These are phyloP conservation scores for Allygus modestus DNA, from an alignment of 2,888 invertebrate species.

Conservation along the genomic window DNA sequence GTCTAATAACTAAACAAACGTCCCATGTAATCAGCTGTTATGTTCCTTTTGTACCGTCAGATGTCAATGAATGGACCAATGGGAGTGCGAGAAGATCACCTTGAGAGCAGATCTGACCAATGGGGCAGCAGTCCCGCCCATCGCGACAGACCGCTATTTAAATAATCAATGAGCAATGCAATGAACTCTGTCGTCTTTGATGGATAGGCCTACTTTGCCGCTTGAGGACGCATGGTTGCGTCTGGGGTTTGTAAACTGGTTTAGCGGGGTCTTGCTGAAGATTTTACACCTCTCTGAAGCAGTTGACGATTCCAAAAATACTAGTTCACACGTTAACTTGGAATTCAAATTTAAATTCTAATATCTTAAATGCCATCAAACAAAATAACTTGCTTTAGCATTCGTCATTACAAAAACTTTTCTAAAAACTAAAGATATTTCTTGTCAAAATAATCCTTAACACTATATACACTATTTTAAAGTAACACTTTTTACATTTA, in stretches of 20 bases:
- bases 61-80: conserved; percentile 55
- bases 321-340: background rate
- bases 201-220: conserved; percentile 45
- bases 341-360: background rate
- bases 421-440: no score
- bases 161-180: conserved; percentile 63
- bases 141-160: conserved; percentile 59
- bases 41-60: conserved; percentile 25
- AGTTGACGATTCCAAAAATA: background rate
- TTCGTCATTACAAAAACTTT: no score
- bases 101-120: conserved; percentile 57
- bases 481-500: no score
- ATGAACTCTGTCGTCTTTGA: conserved; percentile 60
- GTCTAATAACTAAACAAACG: conserved; percentile 42
- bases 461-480: no score
- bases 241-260: conserved; percentile 22
- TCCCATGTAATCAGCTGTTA: conserved; percentile 22
- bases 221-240: conserved; percentile 55
- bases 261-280: conserved; percentile 29
- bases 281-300: background rate
- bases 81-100: conserved; percentile 50
- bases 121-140: conserved; percentile 48
- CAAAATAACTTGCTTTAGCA: no score
- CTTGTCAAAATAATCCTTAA: no score
- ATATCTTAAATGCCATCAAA: no score